Percentiles rank a stretch among this genome's conserved stretches.
Conservation (phyloP, 2,888 invertebrate species). For the Calameuta filiformis region DNA sequence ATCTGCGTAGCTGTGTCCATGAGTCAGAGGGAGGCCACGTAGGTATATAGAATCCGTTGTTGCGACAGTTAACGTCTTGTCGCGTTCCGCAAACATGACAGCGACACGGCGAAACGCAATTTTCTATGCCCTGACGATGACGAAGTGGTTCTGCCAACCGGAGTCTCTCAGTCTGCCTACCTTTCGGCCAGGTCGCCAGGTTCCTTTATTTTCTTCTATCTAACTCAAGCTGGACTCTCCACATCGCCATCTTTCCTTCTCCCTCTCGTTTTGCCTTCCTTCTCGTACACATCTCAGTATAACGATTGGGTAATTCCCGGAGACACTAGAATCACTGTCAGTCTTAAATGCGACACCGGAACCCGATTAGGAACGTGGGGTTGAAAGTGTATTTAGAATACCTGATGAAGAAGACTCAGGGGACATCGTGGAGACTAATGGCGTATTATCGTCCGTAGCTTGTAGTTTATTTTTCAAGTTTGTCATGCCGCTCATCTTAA, state of each 20-base stretch:
- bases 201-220: not conserved
- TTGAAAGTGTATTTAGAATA: not conserved
- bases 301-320: not conserved
- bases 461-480: not conserved
- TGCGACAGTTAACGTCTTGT: slow-evolving; percentile 50
- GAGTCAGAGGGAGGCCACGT: not conserved
- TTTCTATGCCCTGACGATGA: slow-evolving; percentile 41
- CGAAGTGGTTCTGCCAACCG: slow-evolving; percentile 38
- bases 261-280: not conserved
- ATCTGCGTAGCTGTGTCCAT: not conserved
- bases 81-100: slow-evolving; percentile 46
- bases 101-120: slow-evolving; percentile 43
- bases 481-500: not conserved
- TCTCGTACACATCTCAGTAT: not conserved
- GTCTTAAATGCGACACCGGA: not conserved
- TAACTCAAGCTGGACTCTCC: not conserved
- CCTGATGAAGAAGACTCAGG: not conserved
- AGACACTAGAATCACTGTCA: not conserved
- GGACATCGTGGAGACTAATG: not conserved
- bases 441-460: not conserved
- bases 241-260: not conserved
- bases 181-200: slow-evolving; percentile 21
- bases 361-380: not conserved
- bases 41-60: slow-evolving; percentile 31
- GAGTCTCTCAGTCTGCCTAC: slow-evolving; percentile 29